phyloP scores from a whole-genome alignment of 2,888 invertebrate genomes.

The Nymphalis urticae region DNA sequence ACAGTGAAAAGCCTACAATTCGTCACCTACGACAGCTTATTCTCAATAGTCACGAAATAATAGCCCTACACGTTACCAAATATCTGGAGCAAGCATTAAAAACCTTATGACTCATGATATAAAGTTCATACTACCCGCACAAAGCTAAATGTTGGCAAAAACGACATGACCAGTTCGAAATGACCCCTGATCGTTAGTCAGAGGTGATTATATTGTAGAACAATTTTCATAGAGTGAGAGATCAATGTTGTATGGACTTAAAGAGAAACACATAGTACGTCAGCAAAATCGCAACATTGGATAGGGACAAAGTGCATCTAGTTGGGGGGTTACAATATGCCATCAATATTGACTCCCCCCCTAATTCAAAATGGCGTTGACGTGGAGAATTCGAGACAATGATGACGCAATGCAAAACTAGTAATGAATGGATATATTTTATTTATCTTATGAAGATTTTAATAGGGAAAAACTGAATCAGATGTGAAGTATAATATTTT shows the following conservation, averaged over 20 bases:
- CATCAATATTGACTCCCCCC: constrained; percentile 64
- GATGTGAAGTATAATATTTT: too few relatives aligned
- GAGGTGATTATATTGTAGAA: constrained; percentile 15
- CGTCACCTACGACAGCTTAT: constrained; percentile 74
- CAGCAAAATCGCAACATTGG: constrained; percentile 66
- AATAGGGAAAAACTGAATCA: too few relatives aligned
- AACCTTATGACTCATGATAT: constrained; percentile 42
- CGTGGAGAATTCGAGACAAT: constrained; percentile 47
- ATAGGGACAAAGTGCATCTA: constrained; percentile 72
- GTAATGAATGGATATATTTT: constrained; percentile 2
- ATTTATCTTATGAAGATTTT: not conserved
- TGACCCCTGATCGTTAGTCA: constrained; percentile 47
- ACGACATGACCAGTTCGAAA: constrained; percentile 48
- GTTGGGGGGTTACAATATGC: constrained; percentile 58
- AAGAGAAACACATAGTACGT: constrained; percentile 69
- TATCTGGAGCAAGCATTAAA: constrained; percentile 39
- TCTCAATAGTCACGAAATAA: constrained; percentile 72
- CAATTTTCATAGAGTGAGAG: constrained; percentile 33
- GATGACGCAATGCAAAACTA: constrained; percentile 25
- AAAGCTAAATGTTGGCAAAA: constrained; percentile 40
- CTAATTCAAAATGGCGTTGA: constrained; percentile 55
- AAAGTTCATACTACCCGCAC: constrained; percentile 37
- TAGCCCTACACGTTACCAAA: constrained; percentile 44
- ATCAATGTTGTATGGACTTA: constrained; percentile 51
- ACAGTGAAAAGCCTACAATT: constrained; percentile 73